Base-by-base conservation (phyloP, 1,140 invertebrate species). In the Spodoptera frugiperda region DNA sequence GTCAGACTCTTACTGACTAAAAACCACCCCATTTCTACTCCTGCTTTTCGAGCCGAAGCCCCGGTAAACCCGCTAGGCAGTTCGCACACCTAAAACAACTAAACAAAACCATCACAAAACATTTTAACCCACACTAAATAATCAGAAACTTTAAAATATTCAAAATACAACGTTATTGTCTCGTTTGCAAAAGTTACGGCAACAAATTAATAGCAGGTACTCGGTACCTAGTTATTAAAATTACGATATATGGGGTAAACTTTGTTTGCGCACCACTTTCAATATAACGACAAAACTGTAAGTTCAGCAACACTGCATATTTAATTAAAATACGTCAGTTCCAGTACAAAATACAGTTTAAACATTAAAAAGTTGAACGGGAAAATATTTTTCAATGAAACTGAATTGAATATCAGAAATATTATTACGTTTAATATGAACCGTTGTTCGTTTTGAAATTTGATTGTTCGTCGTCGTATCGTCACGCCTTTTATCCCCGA, bases 251-350 rank as follows among this genome's bases (percentile, higher is more conserved):
- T 67, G 59, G 19, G 59, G 17, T 1, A 67, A 39, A 67, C 44
- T 67, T 67, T 67, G 63, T 67, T 48, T 48, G 19, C 9, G 19
- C 9, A 25, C 17, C 12, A 67, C 3, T 48, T 67, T 67, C 63
- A 44, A 67, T 67, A 67, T 19, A 48, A 15, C 17, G 15, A 67
- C 33, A 67, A 48, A 67, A 48, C 39, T 39, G 25, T 15, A 67
- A 67, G 44, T 67, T 67, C 15, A 21, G 44, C 33, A 49, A 67
- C 63, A 49, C 63, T 25, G 44, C 46, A 67, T 67, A 67, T 67
- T 67, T 48, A 67, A 67, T 67, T 67, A 67, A 67, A 67, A 19
- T 48, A 21, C 11, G 44, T 48, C 63, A 67, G 44, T 67, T 49
- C 46, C 10, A 25, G 44, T 48, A 67, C 48, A 67, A 67, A 67